Conservation (phyloP, 2,113 vertebrate genomes). For the Ochotona princeps region DNA sequence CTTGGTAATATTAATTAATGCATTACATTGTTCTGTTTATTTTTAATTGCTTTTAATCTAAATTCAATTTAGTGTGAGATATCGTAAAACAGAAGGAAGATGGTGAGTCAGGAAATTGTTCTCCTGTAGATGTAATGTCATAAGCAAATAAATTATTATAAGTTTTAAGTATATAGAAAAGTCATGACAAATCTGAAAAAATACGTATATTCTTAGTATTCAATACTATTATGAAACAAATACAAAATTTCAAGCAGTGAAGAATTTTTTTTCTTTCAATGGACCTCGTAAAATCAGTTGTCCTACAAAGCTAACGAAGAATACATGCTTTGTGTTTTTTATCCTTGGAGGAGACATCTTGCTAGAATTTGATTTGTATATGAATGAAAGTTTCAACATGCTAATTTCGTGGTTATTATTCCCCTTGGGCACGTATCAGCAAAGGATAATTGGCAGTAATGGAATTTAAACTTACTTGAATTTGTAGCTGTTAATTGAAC, state of each 20-base stretch:
- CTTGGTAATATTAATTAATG: not conserved
- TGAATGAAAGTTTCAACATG: slow-evolving; percentile 69
- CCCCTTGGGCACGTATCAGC: slow-evolving; percentile 68
- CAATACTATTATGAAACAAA: slow-evolving; percentile 22
- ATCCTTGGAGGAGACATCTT: slow-evolving; percentile 67
- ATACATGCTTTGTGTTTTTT: slow-evolving; percentile 33
- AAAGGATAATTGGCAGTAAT: slow-evolving; percentile 79
- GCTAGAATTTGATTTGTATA: slow-evolving; percentile 73
- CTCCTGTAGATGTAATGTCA: not conserved
- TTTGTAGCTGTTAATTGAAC: slow-evolving; percentile 77
- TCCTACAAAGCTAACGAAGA: slow-evolving; percentile 44
- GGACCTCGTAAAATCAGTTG: not conserved
- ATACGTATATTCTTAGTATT: not conserved
- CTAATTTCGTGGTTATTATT: slow-evolving; percentile 80
- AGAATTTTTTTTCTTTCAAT: not conserved
- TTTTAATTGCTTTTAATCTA: not conserved
- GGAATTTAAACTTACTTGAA: slow-evolving; percentile 76
- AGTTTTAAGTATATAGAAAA: not conserved
- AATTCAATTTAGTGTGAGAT: not conserved
- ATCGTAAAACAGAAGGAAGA: not conserved
- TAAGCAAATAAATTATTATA: not conserved
- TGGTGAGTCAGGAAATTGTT: not conserved
- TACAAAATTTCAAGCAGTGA: not conserved
- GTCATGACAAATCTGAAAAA: not conserved
- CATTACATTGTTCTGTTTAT: not conserved